Percentiles rank a stretch among this genome's conserved stretches.
Conservation (phyloP, 2,888 invertebrate genomes). For the Lithodes maja region DNA sequence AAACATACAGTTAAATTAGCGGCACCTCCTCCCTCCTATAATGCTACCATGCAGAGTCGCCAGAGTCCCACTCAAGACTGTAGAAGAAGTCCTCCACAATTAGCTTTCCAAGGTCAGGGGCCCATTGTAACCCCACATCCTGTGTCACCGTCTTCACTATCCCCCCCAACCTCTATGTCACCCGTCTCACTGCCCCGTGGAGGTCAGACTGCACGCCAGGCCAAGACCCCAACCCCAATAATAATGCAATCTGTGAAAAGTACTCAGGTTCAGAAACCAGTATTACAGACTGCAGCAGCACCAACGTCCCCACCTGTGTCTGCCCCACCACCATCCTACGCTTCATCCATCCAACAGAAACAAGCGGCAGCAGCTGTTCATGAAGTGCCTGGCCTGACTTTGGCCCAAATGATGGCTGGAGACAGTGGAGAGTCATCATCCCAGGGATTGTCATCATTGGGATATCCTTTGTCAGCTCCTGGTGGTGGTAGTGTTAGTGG, state of each 20-base stretch:
- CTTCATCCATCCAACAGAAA: slow-evolving; percentile 70
- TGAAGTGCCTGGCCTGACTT: slow-evolving; percentile 26
- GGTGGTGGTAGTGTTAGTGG: slow-evolving; percentile 34
- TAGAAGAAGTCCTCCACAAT: slow-evolving; percentile 64
- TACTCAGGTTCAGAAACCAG: slow-evolving; percentile 94
- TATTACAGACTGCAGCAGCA: slow-evolving; percentile 91
- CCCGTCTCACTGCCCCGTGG: slow-evolving; percentile 81
- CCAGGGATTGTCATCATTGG: slow-evolving; percentile 24
- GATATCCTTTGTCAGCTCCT: slow-evolving; percentile 40
- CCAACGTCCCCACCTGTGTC: slow-evolving; percentile 75
- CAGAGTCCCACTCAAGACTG: slow-evolving; percentile 83
- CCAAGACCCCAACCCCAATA: slow-evolving; percentile 92
- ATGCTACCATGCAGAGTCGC: slow-evolving; percentile 88
- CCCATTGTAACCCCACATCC: slow-evolving; percentile 64
- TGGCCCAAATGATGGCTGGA: slow-evolving; percentile 41
- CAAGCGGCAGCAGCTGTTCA: slow-evolving; percentile 68
- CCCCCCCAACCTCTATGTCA: slow-evolving; percentile 70
- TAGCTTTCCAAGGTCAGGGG: slow-evolving; percentile 55
- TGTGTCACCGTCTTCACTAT: slow-evolving; percentile 66
- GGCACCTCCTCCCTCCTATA: slow-evolving; percentile 87
- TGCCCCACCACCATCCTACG: slow-evolving; percentile 73
- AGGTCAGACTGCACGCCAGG: slow-evolving; percentile 90
- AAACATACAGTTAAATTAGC: slow-evolving; percentile 78
- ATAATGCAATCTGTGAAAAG: slow-evolving; percentile 98
- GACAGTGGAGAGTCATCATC: slow-evolving; percentile 40